Percentiles rank a stretch among this genome's conserved stretches.
Evolutionary conservation across 2,888 invertebrate genomes (phyloP).

Genomic region (Scelioninae gen. 1): DNA sequence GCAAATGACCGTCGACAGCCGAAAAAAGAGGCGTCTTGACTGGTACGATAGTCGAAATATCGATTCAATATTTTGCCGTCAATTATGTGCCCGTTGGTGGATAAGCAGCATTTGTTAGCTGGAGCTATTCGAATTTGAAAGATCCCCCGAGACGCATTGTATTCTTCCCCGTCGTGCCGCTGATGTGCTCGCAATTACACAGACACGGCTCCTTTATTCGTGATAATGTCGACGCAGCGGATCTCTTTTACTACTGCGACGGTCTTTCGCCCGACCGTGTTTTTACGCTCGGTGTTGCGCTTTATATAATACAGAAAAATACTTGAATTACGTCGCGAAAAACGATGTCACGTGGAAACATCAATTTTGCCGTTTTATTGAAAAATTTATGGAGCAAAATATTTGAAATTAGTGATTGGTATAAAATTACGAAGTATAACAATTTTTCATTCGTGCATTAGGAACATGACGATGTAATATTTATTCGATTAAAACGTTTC

Average conservation of each 20-base stretch:
- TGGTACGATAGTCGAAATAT: slow-evolving; percentile 1
- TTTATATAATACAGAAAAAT: slow-evolving; percentile 34
- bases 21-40: background rate
- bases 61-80: slow-evolving; percentile 9
- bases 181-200: slow-evolving; percentile 53
- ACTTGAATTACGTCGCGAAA: slow-evolving; percentile 21
- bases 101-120: too few relatives aligned
- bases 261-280: background rate
- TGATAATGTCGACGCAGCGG: slow-evolving; percentile 47
- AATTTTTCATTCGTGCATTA: too few relatives aligned
- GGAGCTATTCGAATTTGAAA: too few relatives aligned
- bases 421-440: too few relatives aligned
- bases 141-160: too few relatives aligned
- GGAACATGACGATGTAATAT: too few relatives aligned
- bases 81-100: too few relatives aligned
- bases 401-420: too few relatives aligned
- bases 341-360: background rate
- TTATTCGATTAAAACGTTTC: too few relatives aligned
- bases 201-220: slow-evolving; percentile 38
- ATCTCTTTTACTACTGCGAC: slow-evolving; percentile 25
- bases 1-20: slow-evolving; percentile 4
- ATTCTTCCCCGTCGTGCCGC: slow-evolving; percentile 18
- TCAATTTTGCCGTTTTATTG: too few relatives aligned
- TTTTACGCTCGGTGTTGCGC: slow-evolving; percentile 26
- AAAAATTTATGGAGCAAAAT: too few relatives aligned